Conservation (phyloP, 2,888 invertebrate species). For the Calameuta filiformis region DNA sequence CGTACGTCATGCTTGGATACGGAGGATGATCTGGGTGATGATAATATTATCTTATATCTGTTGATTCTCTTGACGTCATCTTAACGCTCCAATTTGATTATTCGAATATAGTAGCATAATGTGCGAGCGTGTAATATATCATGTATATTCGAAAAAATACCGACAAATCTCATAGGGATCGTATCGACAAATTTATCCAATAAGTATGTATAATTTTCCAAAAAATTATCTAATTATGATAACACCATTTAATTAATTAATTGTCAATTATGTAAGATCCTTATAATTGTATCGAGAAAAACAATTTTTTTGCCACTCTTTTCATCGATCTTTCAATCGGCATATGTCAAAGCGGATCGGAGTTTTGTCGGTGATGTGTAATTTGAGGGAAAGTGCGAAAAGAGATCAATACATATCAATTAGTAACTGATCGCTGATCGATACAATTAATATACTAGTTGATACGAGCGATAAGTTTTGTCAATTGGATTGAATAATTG, state of each 20-base stretch:
- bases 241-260: too few species aligned
- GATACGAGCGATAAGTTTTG: not conserved
- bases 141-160: not conserved
- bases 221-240: too few species aligned
- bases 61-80: not conserved
- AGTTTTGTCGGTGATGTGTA: not conserved
- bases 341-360: not conserved
- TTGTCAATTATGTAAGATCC: not conserved
- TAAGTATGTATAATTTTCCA: not conserved
- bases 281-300: not conserved
- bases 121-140: not conserved
- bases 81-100: not conserved
- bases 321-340: not conserved
- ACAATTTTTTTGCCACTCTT: not conserved
- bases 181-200: not conserved
- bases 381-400: not conserved
- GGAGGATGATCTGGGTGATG: not conserved
- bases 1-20: not conserved
- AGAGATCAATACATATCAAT: conserved; percentile 3
- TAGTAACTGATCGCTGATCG: not conserved
- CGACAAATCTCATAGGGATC: not conserved
- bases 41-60: not conserved
- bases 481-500: not conserved
- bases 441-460: not conserved
- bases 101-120: not conserved